Evolutionary conservation across 2,797 vertebrate genomes (phyloP), one percentile per base, ranked within the genome.

Genomic region (Calcarius lapponicus): DNA sequence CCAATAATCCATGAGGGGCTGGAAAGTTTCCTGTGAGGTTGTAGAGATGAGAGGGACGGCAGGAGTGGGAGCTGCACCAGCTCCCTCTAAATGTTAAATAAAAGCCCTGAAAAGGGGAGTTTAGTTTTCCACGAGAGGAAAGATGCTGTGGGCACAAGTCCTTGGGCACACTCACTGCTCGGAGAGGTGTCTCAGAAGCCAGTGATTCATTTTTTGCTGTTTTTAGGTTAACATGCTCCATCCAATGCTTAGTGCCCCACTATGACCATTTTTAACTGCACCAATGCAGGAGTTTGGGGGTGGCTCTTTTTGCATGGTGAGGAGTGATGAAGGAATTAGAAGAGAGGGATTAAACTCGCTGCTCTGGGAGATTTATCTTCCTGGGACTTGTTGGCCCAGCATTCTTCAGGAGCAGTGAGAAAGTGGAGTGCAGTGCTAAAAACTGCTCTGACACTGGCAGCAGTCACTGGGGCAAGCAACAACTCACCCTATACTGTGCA

Each of bases 251-350:
- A 47, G 40, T n/a, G 50, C 40, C 58, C 8, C 31, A 26, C 24
- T 34, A 65, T 2, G 51, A 10, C 9, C 11, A 6, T 48, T 84
- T 69, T 36, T 29, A 88, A 10, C 14, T 12, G 19, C 47, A 56
- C 4, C 9, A 15, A 1, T 72, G 22, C 12, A 7, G 8, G 13
- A 16, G 4, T 38, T 74, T 60, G 21, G 8, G 4, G 0, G 1
- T 22, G 1, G 3, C 13, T 34, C 19, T 74, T 80, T 81, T 48
- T 26, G 6, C 5, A 1, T 13, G 58, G 36, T 29, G 58, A 40
- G 36, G 58, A 61, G 36, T 14, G 36, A 40, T 20, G 11, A 51
- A 47, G 40, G 20, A 66, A 79, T 57, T 43, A 56, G 50, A 56
- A 56, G n/a, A 81, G 11, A 0, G 0, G 11, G 6, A 17, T 76